Percentiles rank a stretch among this genome's conserved stretches.
phyloP scores from a whole-genome alignment of 2,113 vertebrate species.

The Alligator sinensis region DNA sequence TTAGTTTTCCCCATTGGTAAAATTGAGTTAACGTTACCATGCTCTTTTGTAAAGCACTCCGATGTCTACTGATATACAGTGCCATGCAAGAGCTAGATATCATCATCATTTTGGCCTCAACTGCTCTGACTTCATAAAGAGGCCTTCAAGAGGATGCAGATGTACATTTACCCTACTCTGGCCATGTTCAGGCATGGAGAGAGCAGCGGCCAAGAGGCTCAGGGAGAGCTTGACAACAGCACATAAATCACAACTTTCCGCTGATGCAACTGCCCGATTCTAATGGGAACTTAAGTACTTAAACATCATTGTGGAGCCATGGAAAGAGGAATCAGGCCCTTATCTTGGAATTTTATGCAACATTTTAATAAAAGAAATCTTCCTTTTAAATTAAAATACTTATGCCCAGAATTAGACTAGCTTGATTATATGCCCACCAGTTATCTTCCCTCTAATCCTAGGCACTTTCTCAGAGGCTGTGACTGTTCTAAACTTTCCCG shows the following conservation, averaged over 20 bases:
- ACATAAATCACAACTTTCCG: neutral
- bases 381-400: neutral
- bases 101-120: too few species aligned
- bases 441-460: neutral
- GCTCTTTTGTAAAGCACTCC: neutral
- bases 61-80: neutral
- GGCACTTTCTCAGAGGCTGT: neutral
- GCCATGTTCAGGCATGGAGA: neutral
- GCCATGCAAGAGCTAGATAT: neutral
- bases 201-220: neutral
- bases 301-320: neutral
- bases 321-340: neutral
- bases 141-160: neutral
- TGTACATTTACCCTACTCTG: neutral
- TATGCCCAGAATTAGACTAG: neutral
- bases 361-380: neutral
- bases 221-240: too few species aligned
- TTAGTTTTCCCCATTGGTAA: slow-evolving; percentile 11
- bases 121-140: neutral
- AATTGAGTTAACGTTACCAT: neutral
- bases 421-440: neutral
- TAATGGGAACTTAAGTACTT: neutral
- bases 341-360: neutral
- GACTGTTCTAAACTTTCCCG: neutral
- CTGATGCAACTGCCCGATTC: neutral